These are phyloP conservation scores for Rhopalosiphum maidis DNA, from an alignment of 1,140 invertebrate genomes.

Conservation along the genomic window DNA sequence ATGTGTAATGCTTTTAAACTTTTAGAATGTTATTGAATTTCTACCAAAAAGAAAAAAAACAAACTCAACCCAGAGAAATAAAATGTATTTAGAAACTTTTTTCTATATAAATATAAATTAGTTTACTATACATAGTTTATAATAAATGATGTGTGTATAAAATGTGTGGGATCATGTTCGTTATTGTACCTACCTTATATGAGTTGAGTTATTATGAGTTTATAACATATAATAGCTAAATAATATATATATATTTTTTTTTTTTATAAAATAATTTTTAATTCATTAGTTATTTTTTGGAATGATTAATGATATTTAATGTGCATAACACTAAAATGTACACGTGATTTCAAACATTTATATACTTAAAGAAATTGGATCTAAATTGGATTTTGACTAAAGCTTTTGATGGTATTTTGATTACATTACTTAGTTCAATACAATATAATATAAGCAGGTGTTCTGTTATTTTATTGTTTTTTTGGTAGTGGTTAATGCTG, in stretches of 20 bases:
- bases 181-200: not conserved
- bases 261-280: not conserved
- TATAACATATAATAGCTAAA: not conserved
- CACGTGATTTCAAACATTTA: no score
- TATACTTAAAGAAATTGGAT: no score
- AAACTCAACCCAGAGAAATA: not conserved
- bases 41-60: not conserved
- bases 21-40: not conserved
- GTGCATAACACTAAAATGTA: no score
- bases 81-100: not conserved
- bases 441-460: no score
- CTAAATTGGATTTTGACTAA: no score
- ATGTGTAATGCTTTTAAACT: not conserved
- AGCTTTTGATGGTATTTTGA: no score
- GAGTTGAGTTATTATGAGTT: not conserved
- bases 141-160: not conserved
- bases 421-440: no score
- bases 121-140: not conserved
- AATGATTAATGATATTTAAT: no score
- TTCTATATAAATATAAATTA: no score
- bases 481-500: not conserved
- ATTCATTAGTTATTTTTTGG: not conserved
- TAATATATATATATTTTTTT: not conserved
- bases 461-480: not conserved
- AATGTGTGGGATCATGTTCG: not conserved